A percentile compares a stretch with the other conserved stretches of the same genome.
phyloP scores from a whole-genome alignment of 2,113 vertebrate genomes.

The Canis aureus region DNA sequence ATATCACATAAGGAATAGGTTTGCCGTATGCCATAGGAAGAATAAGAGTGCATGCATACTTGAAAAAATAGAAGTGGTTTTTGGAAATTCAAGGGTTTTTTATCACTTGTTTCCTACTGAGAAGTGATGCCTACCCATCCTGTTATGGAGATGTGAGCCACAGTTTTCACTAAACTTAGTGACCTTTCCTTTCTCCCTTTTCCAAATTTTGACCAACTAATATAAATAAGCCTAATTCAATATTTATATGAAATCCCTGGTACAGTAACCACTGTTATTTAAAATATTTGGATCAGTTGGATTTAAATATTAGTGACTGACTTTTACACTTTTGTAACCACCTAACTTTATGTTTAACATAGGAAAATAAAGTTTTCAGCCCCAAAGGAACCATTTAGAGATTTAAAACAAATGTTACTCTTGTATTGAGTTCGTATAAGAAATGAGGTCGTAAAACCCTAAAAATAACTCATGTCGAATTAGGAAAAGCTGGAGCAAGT shows the following conservation, averaged over 20 bases:
- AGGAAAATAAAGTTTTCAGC: constrained; percentile 66
- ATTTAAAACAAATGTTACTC: constrained; percentile 75
- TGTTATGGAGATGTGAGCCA: constrained; percentile 51
- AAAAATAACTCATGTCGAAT: constrained; percentile 48
- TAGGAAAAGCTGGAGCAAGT: constrained; percentile 45
- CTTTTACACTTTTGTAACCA: constrained; percentile 75
- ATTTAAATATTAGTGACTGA: constrained; percentile 81
- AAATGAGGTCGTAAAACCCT: constrained; percentile 60
- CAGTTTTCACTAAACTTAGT: constrained; percentile 76
- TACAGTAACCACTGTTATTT: constrained; percentile 75
- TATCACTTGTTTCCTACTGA: constrained; percentile 70
- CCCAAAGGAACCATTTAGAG: constrained; percentile 42
- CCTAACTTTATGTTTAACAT: constrained; percentile 65
- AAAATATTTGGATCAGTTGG: constrained; percentile 83
- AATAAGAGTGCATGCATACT: background rate
- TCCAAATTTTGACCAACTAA: constrained; percentile 76
- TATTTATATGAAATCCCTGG: constrained; percentile 82
- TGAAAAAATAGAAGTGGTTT: background rate
- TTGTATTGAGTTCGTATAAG: constrained; percentile 62
- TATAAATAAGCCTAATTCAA: constrained; percentile 83
- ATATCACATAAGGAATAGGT: background rate
- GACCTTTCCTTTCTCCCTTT: constrained; percentile 79
- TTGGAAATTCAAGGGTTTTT: background rate
- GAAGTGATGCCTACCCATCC: background rate
- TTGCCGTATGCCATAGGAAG: background rate